Evolutionary conservation across 2,888 invertebrate genomes (phyloP), one percentile per base, ranked within the genome.

Genomic region (Ormyrus pomaceus): DNA sequence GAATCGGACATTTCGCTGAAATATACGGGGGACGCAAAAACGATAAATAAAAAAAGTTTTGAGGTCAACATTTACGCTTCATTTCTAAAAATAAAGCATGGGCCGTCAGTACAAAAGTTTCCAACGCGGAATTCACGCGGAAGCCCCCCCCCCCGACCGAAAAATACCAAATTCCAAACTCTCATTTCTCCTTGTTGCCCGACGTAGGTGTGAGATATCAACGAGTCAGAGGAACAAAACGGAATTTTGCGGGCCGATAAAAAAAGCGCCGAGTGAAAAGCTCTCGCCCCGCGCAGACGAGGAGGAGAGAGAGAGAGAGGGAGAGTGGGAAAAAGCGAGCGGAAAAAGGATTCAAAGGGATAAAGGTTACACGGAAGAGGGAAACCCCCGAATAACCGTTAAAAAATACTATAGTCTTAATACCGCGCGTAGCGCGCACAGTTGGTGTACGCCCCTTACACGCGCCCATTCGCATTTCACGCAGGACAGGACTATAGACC

Each of bases 381-480:
- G 59, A 70, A 73, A 64, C 55, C 51, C 72, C 72, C 77, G 78
- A 80, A 80, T 84, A 84, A 84, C 83, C 80, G 85, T 84, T 85
- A 84, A 85, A 64, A 78, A 86, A 85, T 84, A 83, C 83, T 82
- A 80, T 34, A 64, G 61, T 55, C 46, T 73, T 19, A 58, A 19
- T 19, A 9, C 51, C 19, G 66, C 51, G 7, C 34, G 34, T 4
- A 34, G 34, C 34, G 34, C 4, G 34, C 34, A 34, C 34, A 34
- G 34, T 34, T 4, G 34, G 34, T 34, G 34, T 34, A 34, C 34
- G 34, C 34, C 7, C 7, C 7, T 7, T 11, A 34, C 61, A 61
- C 45, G 19, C 11, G 45, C 11, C 34, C 11, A 61, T 8, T 61
- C 45, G 45, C 34, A 61, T 34, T 34, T 7, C 61, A 34, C 11